phyloP scores from a whole-genome alignment of 2,113 vertebrate species.

The Hemichromis elongatus region DNA sequence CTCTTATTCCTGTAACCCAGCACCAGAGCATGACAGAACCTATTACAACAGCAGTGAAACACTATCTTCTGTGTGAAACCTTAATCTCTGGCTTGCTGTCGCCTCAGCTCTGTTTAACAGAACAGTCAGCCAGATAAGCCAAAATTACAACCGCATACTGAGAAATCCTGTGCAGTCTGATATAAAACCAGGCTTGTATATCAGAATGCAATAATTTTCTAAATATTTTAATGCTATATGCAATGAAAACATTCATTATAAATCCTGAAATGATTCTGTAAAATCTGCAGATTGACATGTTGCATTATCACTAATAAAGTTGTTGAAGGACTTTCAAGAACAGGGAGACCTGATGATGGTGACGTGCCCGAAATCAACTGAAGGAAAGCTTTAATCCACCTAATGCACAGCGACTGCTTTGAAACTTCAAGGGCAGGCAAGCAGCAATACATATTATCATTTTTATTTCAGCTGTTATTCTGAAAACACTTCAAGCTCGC shows the following conservation, averaged over 20 bases:
- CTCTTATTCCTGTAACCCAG: constrained; percentile 65
- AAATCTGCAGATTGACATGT: not conserved
- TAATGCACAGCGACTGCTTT: constrained; percentile 11
- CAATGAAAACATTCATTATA: not conserved
- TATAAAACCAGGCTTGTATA: not conserved
- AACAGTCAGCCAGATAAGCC: constrained; percentile 8
- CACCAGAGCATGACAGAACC: constrained; percentile 37
- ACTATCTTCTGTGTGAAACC: constrained; percentile 54
- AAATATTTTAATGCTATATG: not conserved
- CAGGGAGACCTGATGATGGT: not conserved
- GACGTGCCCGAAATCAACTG: not conserved
- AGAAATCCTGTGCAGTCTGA: not conserved
- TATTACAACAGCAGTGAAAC: constrained; percentile 53
- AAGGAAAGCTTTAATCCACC: constrained; percentile 3
- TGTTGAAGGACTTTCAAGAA: not conserved
- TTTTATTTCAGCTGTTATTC: not conserved
- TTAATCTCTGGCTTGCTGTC: constrained; percentile 27
- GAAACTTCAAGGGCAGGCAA: constrained; percentile 9
- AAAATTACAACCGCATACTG: not conserved
- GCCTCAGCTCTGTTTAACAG: constrained; percentile 20
- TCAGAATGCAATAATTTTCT: not conserved
- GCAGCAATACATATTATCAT: not conserved
- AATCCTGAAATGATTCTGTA: not conserved
- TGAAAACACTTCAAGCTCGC: not conserved
- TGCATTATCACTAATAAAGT: not conserved